Percentiles rank a stretch among this genome's conserved stretches.
These are phyloP conservation scores for Bucorvus abyssinicus DNA, from an alignment of 2,797 vertebrate species.

Conservation along the genomic window DNA sequence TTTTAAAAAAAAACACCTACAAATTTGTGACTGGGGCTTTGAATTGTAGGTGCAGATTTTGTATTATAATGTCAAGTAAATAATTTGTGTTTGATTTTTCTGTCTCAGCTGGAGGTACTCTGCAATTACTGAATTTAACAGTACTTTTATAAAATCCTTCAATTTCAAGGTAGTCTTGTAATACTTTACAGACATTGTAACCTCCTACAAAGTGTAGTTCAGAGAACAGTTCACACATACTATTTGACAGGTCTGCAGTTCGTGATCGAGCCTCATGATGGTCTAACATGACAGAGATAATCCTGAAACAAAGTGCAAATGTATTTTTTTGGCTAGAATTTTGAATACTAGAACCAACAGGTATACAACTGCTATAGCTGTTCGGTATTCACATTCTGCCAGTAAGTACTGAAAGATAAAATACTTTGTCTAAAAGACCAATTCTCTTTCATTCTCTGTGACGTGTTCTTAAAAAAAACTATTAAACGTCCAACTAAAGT, in stretches of 20 bases:
- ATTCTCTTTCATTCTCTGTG: neutral
- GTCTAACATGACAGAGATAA: neutral
- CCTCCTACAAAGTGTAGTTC: neutral
- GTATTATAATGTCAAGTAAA: neutral
- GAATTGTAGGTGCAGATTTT: neutral
- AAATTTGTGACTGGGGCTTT: neutral
- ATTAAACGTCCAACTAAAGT: neutral
- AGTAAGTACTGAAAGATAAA: neutral
- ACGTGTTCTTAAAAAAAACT: neutral
- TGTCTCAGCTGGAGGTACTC: neutral
- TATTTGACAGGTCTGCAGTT: neutral
- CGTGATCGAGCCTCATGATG: neutral
- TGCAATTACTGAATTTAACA: neutral
- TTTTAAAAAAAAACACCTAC: neutral
- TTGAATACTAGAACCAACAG: neutral
- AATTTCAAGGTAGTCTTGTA: neutral
- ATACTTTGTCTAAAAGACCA: neutral
- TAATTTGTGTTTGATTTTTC: neutral
- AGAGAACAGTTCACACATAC: neutral
- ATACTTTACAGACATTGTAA: neutral
- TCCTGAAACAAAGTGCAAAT: neutral
- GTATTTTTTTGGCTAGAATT: neutral
- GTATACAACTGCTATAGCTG: neutral
- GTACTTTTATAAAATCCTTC: neutral
- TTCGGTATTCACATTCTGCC: neutral